These are phyloP conservation scores for Cheilosia scutellata DNA, from an alignment of 2,888 invertebrate species.

Conservation along the genomic window DNA sequence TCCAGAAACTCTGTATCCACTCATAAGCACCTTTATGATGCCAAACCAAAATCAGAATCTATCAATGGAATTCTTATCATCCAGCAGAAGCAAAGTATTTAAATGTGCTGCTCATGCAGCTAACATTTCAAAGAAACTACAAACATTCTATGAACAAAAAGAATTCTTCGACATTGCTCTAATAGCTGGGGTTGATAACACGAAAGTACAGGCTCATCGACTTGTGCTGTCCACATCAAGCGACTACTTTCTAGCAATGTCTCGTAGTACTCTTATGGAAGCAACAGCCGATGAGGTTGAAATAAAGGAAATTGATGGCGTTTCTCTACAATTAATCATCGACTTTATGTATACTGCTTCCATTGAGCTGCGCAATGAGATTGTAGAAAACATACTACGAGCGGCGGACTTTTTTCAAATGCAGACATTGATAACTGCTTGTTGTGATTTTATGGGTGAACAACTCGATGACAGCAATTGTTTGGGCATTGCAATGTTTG, in stretches of 20 bases:
- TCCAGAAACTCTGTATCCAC: too few relatives aligned
- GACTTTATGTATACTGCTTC: slow-evolving; percentile 11
- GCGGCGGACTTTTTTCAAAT: not conserved
- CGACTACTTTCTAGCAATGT: slow-evolving; percentile 21
- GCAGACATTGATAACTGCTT: not conserved
- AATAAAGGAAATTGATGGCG: not conserved
- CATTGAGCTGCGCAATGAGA: slow-evolving; percentile 1
- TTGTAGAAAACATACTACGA: not conserved
- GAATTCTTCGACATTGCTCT: slow-evolving; percentile 25
- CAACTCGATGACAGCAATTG: not conserved
- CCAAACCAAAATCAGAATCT: not conserved
- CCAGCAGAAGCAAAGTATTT: too few relatives aligned
- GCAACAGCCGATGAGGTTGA: not conserved
- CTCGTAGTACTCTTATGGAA: not conserved
- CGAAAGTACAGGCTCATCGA: slow-evolving; percentile 14
- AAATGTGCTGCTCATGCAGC: too few relatives aligned
- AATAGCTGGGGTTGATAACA: not conserved
- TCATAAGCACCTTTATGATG: too few relatives aligned
- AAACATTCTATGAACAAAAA: not conserved
- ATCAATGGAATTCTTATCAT: not conserved
- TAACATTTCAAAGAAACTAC: not conserved
- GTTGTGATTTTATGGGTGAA: slow-evolving; percentile 3
- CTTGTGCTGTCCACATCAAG: slow-evolving; percentile 9
- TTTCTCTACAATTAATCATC: not conserved
- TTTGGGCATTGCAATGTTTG: not conserved